These are phyloP conservation scores for Halichoerus grypus DNA, from an alignment of 2,113 vertebrate species.

Conservation along the genomic window DNA sequence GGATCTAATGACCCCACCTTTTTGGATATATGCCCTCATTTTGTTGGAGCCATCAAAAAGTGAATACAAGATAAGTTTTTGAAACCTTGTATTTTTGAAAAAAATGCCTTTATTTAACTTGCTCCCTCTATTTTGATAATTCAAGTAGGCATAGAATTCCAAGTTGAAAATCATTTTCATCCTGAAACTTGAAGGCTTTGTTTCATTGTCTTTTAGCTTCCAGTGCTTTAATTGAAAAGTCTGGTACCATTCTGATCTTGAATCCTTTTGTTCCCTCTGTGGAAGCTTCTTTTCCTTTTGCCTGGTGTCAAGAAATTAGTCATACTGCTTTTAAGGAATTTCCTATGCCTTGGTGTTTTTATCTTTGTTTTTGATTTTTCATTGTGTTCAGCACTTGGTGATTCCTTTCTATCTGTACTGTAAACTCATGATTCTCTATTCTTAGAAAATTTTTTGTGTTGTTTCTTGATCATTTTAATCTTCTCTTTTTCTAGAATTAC, in stretches of 20 bases:
- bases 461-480: background rate
- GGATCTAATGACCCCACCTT: background rate
- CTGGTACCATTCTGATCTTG: background rate
- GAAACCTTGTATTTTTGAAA: slow-evolving; percentile 30
- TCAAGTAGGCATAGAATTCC: background rate
- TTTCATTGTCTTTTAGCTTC: background rate
- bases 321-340: background rate
- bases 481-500: background rate
- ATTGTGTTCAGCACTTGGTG: background rate
- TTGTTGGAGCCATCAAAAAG: slow-evolving; percentile 17
- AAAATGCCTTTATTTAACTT: background rate
- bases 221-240: background rate
- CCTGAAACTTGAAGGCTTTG: background rate
- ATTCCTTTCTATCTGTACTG: background rate
- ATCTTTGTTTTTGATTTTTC: background rate
- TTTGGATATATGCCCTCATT: background rate
- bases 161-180: slow-evolving; percentile 28
- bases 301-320: slow-evolving; percentile 7
- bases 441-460: background rate
- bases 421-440: background rate
- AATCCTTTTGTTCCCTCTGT: background rate
- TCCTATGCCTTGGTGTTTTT: background rate
- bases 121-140: background rate
- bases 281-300: slow-evolving; percentile 20
- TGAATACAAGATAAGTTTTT: background rate